phyloP scores from a whole-genome alignment of 2,888 invertebrate genomes.

The Sialis lutaria region DNA sequence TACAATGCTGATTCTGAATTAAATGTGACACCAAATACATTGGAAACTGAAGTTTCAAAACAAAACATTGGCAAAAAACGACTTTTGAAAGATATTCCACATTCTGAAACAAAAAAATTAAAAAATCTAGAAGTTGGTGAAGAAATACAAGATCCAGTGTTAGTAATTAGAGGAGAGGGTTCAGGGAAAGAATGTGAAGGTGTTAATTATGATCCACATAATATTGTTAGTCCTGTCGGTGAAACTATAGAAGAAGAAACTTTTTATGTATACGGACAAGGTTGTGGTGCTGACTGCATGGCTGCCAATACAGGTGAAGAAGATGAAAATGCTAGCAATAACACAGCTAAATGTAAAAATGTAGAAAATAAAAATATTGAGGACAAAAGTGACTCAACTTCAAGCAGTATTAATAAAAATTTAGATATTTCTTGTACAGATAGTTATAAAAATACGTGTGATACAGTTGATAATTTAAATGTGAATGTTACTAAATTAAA shows the following conservation, averaged over 20 bases:
- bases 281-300: constrained; percentile 51
- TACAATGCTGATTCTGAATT: neutral
- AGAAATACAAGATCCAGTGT: constrained; percentile 54
- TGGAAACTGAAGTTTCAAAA: constrained; percentile 4
- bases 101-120: constrained; percentile 6
- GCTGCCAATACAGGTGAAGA: constrained; percentile 40
- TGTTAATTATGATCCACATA: constrained; percentile 16
- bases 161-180: constrained; percentile 52
- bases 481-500: neutral
- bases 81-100: neutral
- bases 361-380: constrained; percentile 8
- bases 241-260: constrained; percentile 50
- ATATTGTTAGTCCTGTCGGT: neutral
- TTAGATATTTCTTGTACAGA: neutral
- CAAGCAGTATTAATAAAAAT: neutral
- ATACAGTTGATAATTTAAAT: neutral
- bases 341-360: constrained; percentile 9
- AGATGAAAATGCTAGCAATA: constrained; percentile 8
- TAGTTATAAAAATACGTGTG: neutral
- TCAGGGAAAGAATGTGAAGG: constrained; percentile 46
- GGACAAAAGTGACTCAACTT: constrained; percentile 14
- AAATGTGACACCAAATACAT: constrained; percentile 6
- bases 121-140: constrained; percentile 32
- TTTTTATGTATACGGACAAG: constrained; percentile 52
- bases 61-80: neutral